phyloP scores from a whole-genome alignment of 2,888 invertebrate genomes.

The Gastracanthus pulcherrimus region DNA sequence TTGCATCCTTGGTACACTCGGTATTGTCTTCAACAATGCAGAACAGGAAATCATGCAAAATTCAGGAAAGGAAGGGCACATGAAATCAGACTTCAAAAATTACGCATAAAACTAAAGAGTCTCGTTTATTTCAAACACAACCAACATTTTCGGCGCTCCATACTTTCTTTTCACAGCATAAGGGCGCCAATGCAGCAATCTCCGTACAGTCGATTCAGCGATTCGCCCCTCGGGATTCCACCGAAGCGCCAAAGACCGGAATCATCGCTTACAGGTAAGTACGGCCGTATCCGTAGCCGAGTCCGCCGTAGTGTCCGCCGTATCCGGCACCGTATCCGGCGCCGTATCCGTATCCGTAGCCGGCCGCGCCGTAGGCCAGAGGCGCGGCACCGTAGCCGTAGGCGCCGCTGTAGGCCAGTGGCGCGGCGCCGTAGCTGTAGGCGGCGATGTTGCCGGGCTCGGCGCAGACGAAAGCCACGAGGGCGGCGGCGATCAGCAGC shows the following conservation, averaged over 20 bases:
- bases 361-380: background rate
- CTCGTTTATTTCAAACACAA: background rate
- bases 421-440: background rate
- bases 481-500: background rate
- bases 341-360: constrained; percentile 11
- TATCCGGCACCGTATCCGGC: background rate
- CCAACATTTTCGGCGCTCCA: background rate
- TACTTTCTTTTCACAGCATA: too few species aligned
- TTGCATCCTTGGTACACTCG: too few species aligned
- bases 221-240: too few species aligned
- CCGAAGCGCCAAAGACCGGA: background rate
- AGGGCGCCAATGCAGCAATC: too few species aligned
- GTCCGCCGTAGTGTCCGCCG: background rate
- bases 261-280: background rate
- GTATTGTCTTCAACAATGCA: too few species aligned
- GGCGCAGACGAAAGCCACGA: constrained; percentile 1
- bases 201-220: too few species aligned
- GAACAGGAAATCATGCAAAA: too few species aligned
- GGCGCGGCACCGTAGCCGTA: constrained; percentile 6
- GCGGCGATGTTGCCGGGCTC: background rate
- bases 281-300: too few species aligned
- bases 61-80: background rate
- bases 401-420: background rate
- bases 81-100: background rate
- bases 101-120: background rate